Conservation (phyloP, 2,797 vertebrate genomes). For the Poliocrania exsul region DNA sequence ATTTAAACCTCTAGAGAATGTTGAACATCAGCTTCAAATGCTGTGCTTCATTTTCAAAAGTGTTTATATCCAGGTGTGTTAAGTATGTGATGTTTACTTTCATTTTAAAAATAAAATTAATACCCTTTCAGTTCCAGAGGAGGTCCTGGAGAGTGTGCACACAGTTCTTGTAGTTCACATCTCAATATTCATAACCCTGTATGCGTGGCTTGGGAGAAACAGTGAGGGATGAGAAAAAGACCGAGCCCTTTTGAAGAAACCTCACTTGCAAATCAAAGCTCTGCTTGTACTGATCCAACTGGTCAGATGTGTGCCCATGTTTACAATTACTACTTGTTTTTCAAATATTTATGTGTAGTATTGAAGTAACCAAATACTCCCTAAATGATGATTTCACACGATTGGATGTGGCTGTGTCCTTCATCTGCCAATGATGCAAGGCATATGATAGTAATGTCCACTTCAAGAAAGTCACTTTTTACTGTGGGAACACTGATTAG, state of each 20-base stretch:
- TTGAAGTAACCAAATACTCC: neutral
- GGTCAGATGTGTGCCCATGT: neutral
- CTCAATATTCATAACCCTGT: neutral
- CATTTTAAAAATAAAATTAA: neutral
- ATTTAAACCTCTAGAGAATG: neutral
- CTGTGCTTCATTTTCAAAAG: neutral
- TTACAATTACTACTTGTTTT: neutral
- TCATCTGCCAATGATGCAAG: neutral
- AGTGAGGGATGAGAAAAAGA: neutral
- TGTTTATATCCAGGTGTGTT: neutral
- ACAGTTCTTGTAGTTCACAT: neutral
- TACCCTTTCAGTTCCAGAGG: neutral
- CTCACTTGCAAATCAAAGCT: neutral
- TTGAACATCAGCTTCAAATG: neutral
- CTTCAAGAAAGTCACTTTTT: neutral
- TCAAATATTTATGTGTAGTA: neutral
- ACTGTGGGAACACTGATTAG: neutral
- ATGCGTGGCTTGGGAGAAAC: neutral
- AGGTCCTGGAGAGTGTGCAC: neutral
- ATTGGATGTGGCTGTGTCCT: neutral
- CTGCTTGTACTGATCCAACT: neutral
- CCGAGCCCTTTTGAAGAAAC: neutral
- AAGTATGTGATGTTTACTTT: neutral
- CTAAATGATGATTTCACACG: neutral
- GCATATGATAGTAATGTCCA: rapidly evolving